Conservation (phyloP, 2,888 invertebrate species). For the Crepidodera aurea region DNA sequence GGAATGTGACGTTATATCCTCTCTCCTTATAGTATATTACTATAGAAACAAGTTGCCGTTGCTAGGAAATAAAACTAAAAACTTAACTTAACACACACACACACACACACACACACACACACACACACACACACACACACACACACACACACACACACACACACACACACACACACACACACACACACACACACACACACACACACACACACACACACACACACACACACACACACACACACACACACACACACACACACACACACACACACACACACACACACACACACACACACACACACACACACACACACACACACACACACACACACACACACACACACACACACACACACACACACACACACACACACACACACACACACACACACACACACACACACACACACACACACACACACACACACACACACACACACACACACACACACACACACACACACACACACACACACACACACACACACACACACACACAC, state of each 20-base stretch:
- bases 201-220: constrained; percentile 21
- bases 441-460: constrained; percentile 9
- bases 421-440: constrained; percentile 22
- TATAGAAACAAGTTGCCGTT: too few relatives aligned
- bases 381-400: constrained; percentile 21
- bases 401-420: constrained; percentile 22
- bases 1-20: too few relatives aligned
- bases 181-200: constrained; percentile 19
- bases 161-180: constrained; percentile 19
- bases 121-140: constrained; percentile 18
- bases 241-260: constrained; percentile 22
- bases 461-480: too few relatives aligned
- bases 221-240: constrained; percentile 22
- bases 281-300: constrained; percentile 22
- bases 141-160: constrained; percentile 18
- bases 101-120: constrained; percentile 19
- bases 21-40: too few relatives aligned
- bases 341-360: constrained; percentile 22
- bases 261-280: constrained; percentile 21
- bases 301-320: constrained; percentile 22
- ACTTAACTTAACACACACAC: too few relatives aligned
- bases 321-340: constrained; percentile 21
- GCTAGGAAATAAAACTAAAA: too few relatives aligned
- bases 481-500: too few relatives aligned
- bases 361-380: constrained; percentile 22